A percentile compares a stretch with the other conserved stretches of the same genome.
phyloP scores from a whole-genome alignment of 2,888 invertebrate species.

The Graphium colonna region DNA sequence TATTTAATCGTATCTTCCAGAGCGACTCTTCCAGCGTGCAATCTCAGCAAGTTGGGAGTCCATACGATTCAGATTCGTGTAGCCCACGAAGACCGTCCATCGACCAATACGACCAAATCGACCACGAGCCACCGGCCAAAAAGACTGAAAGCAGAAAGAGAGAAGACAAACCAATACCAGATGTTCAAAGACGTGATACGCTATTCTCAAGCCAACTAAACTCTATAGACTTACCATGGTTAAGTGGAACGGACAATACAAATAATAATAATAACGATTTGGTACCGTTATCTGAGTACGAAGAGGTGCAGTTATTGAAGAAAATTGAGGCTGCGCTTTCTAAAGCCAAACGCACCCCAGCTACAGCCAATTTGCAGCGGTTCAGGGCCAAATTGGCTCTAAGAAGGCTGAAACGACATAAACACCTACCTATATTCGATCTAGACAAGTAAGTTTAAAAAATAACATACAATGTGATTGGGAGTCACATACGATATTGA shows the following conservation, averaged over 20 bases:
- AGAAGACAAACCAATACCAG: slow-evolving; percentile 34
- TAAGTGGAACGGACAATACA: slow-evolving; percentile 36
- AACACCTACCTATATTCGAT: slow-evolving; percentile 65
- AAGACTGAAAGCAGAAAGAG: slow-evolving; percentile 38
- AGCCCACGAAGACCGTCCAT: slow-evolving; percentile 29
- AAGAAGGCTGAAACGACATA: slow-evolving; percentile 63
- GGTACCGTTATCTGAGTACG: slow-evolving; percentile 60
- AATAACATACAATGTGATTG: no score
- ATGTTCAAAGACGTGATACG: slow-evolving; percentile 41
- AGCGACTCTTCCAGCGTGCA: slow-evolving; percentile 65
- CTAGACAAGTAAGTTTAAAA: slow-evolving; percentile 71
- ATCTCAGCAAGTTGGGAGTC: slow-evolving; percentile 48
- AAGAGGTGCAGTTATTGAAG: slow-evolving; percentile 68
- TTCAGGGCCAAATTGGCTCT: slow-evolving; percentile 59
- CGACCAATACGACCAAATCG: slow-evolving; percentile 24
- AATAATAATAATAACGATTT: slow-evolving; percentile 32
- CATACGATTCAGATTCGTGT: slow-evolving; percentile 58
- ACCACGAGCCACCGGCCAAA: slow-evolving; percentile 22
- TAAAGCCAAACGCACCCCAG: slow-evolving; percentile 47
- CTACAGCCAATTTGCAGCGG: slow-evolving; percentile 40
- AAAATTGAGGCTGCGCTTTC: slow-evolving; percentile 57
- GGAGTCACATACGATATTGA: no score
- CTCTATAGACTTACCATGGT: slow-evolving; percentile 60
- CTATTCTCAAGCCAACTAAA: slow-evolving; percentile 57
- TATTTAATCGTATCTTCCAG: slow-evolving; percentile 35